Evolutionary conservation across 2,888 invertebrate genomes (phyloP), one percentile per base, ranked within the genome.

Genomic region (Chrysomela aeneicollis): DNA sequence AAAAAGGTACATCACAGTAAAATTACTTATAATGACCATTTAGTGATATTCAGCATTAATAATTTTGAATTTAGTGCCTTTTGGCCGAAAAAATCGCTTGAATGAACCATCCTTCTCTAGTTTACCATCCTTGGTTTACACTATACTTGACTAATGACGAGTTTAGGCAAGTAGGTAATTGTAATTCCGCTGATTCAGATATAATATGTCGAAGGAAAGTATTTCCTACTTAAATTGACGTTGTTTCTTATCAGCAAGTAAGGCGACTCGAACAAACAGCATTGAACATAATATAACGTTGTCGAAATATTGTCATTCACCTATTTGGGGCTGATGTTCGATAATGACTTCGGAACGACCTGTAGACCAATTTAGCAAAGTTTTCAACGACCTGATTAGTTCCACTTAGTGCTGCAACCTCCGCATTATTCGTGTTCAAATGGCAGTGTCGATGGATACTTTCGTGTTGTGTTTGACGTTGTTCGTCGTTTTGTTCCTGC

Each of bases 381-480:
- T 15, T 30, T 32, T 19, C n/a, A 47, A 42, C 61, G 18, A 30
- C 18, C 26, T 12, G 9, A 30, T 12, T 46, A 21, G 19, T 51
- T 19, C 19, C 26, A 53, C 4, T 35, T 50, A 30, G 30, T 46
- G 19, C 30, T 49, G 30, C 8, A 46, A 17, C 9, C 15, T 19
- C 53, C 42, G 42, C 15, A 42, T 42, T 4, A 42, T 15, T 42
- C 19, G 35, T 19, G 12, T 18, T 52, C 55, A 46, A 21, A 73
- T 73, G 73, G 51, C 73, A 18, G 12, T 70, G 6, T 60, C 68
- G 2, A 46, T 67, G 19, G 73, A 73, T 52, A 64, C 61, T 32
- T 64, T 63, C 35, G 51, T 76, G 19, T 55, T 74, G 15, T 71
- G 74, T 57, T 55, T 73, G 26, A 66, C 70, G 53, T 59, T 76